Base-by-base conservation (phyloP, 2,888 invertebrate species). In the Xestia xanthographa region DNA sequence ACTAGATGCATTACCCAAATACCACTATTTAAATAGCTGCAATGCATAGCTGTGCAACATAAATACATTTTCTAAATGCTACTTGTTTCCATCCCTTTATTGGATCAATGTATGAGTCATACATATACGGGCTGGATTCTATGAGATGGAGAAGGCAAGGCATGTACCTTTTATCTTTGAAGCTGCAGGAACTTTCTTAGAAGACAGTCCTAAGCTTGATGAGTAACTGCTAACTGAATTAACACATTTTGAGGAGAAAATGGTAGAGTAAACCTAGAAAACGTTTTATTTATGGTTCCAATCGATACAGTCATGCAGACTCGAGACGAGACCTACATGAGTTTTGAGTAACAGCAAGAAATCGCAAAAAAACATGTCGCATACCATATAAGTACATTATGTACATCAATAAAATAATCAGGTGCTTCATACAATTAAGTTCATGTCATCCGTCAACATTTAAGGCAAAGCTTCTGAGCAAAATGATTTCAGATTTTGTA, bases 1-100 rank as follows among this genome's bases (percentile, higher is more conserved):
- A 83, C 66, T 77, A 60, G 63, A n/a, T 63, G 63, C 53, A 66
- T 77, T 53, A 83, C 69, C 71, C 29, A 45, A 77, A 69, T 60
- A 53, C 14, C 20, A 65, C 41, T 66, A 68, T 79, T 69, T 81
- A 79, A 71, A 70, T 65, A 45, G 34, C 75, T 34, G 45, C 53
- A 56, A 56, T 79, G 62, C 53, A 71, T 45, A 68, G 14, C n/a
- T 41, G n/a, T 60, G 60, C 60, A 34, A 34, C 20, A 20, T 11
- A 60, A 60, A 34, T 60, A 58, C 29, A 29, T 58, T 29, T 58
- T 58, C 58, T 58, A 17, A 8, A 29, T 2, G 20, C 58, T 29
- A 29, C 17, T 29, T 58, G 26, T 29, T n/a, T 58, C 58, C 4
- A 20, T 60, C 20, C 29, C 58, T 58, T 20, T 20, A 58, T 60